Percentiles rank a stretch among this genome's conserved stretches.
These are phyloP conservation scores for Dicyrtomina minuta DNA, from an alignment of 2,888 invertebrate species.

Conservation along the genomic window DNA sequence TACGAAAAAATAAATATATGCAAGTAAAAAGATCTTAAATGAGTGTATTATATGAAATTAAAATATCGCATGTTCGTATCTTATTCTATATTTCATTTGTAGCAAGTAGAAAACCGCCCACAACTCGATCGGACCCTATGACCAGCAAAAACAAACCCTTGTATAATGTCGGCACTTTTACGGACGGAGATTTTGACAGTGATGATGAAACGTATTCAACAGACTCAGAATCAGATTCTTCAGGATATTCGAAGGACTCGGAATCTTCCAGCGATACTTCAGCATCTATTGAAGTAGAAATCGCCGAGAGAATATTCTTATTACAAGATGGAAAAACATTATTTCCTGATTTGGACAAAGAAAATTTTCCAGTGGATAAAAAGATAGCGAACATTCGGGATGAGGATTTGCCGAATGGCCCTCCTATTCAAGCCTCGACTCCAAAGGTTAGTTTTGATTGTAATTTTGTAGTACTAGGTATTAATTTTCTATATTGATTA, in stretches of 20 bases:
- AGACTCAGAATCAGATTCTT: conserved; percentile 9
- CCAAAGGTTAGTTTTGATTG: conserved; percentile 19
- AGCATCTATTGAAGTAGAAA: conserved; percentile 14
- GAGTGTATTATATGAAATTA: no score
- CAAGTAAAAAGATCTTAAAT: no score
- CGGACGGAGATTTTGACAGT: no score
- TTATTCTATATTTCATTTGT: no score
- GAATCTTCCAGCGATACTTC: conserved; percentile 9
- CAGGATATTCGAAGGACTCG: conserved; percentile 11
- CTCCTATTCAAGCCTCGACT: conserved; percentile 24
- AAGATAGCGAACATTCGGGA: background rate
- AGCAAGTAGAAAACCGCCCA: no score
- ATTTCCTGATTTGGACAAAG: conserved; percentile 20
- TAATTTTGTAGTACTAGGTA: background rate
- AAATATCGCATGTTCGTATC: no score
- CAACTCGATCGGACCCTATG: no score
- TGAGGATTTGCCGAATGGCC: conserved; percentile 7
- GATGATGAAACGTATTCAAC: background rate
- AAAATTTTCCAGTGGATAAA: conserved; percentile 17
- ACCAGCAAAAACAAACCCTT: no score
- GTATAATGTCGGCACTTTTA: no score
- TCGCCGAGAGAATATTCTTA: background rate
- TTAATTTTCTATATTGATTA: background rate
- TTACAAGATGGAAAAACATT: conserved; percentile 2
- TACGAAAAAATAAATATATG: no score